phyloP scores from a whole-genome alignment of 2,797 vertebrate genomes.

The Pogoniulus pusillus region DNA sequence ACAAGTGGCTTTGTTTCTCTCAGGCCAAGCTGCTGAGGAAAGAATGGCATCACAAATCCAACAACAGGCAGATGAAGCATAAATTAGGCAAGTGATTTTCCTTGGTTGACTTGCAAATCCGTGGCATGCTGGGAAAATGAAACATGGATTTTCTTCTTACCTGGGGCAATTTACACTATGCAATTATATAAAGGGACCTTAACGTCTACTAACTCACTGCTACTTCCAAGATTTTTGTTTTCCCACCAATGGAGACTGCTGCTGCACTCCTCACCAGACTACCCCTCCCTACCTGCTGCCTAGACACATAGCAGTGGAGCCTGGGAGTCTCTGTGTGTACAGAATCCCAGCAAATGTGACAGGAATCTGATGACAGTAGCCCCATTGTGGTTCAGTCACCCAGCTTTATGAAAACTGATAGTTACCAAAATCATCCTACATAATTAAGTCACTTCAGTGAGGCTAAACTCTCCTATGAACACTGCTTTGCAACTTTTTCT shows the following conservation, averaged over 20 bases:
- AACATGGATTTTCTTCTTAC: background rate
- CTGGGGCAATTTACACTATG: background rate
- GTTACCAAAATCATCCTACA: background rate
- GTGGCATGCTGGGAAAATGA: background rate
- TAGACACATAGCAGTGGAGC: accelerated
- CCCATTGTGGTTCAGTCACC: accelerated
- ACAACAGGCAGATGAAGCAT: background rate
- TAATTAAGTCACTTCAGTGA: background rate
- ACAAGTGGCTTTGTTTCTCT: background rate
- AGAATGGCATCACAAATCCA: background rate
- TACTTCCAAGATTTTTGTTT: background rate
- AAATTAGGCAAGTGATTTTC: background rate
- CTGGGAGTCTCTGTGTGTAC: background rate
- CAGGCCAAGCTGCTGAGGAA: background rate
- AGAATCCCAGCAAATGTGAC: background rate
- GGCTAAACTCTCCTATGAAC: background rate
- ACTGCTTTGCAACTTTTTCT: background rate
- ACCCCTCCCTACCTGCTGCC: background rate
- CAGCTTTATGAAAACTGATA: background rate
- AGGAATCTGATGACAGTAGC: background rate
- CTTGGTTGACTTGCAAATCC: background rate
- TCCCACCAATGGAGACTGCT: background rate
- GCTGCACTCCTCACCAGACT: accelerated
- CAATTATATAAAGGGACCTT: background rate
- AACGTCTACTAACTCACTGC: background rate